phyloP scores from a whole-genome alignment of 2,113 vertebrate species.

The Saguinus imperator region DNA sequence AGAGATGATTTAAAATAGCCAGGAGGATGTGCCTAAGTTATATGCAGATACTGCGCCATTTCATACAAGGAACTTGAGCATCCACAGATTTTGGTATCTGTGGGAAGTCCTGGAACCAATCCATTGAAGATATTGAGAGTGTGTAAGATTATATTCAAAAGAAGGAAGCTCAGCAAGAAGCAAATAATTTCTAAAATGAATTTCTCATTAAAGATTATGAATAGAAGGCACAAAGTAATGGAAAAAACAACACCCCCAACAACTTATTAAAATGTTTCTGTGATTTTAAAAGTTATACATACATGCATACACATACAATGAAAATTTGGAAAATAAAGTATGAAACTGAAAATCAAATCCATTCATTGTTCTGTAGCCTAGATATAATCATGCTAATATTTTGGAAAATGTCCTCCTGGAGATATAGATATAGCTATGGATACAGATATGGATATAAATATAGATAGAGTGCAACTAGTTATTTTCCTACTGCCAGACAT shows the following conservation, averaged over 20 bases:
- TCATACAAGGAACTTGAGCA: not conserved
- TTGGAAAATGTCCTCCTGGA: not conserved
- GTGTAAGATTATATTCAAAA: not conserved
- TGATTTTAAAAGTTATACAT: not conserved
- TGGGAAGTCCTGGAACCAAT: not conserved
- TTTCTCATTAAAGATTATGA: not conserved
- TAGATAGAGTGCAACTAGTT: not conserved
- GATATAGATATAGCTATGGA: not conserved
- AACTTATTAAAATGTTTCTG: not conserved
- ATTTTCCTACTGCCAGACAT: not conserved
- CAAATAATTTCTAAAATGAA: conserved; percentile 6
- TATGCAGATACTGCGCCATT: not conserved
- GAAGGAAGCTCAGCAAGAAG: not conserved
- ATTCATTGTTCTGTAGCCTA: not conserved
- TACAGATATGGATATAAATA: not conserved
- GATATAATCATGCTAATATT: not conserved
- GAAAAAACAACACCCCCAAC: not conserved
- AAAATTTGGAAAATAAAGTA: not conserved
- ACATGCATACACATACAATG: not conserved
- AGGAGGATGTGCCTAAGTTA: not conserved
- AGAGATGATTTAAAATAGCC: not conserved
- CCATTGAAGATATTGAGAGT: not conserved
- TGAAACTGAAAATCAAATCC: not conserved
- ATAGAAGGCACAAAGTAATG: not conserved
- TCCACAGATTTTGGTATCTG: not conserved